Base-by-base conservation (phyloP, 1,140 invertebrate species). In the Diploscapter pachys region DNA sequence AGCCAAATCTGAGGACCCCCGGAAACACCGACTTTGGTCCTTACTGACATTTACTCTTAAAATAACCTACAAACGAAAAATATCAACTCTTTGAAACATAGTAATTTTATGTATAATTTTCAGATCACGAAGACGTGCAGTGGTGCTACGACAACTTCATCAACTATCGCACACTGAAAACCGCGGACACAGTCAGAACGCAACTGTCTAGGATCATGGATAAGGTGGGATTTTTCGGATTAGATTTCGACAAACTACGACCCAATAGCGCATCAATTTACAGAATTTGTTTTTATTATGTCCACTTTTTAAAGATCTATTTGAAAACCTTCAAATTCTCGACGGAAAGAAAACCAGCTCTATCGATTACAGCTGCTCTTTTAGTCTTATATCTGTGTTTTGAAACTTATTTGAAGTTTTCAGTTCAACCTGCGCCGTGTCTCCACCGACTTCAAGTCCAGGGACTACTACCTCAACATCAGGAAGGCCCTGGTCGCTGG, bases 141-240 rank as follows among this genome's bases (percentile, higher is more conserved):
- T 99, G 96, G 96, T 99, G 96, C 87, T 99, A 98, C 81, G 95
- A 99, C 83, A 98, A 99, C 88, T 99, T 98, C 86, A 92, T 99
- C 69, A 99, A 99, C 89, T 99, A 94, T 87, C 91, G 96, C 79
- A 98, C 96, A 3, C 87, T 99, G 51, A 99, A 99, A 87, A 96
- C 91, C 79, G 92, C 92, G 2, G 93, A 93, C 81, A 93, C 93
- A 82, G 92, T 94, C 2, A 87, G 93, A 72, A 91, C 92, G 79
- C 92, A 93, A 83, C 84, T 94, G 70, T 91, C 91, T 48, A 87
- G 92, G 80, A 93, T 93, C 79, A 94, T 93, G 93, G 92, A 93
- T 86, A 89, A 96, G 78, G 66, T 68, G 57, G 8, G 66, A 6
- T 6, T 9, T 68, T n/a, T 52, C 51, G 13, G 8, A 55, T 53